A percentile compares a stretch with the other conserved stretches of the same genome.
phyloP scores from a whole-genome alignment of 2,888 invertebrate genomes.

The Cephus pygmeus region DNA sequence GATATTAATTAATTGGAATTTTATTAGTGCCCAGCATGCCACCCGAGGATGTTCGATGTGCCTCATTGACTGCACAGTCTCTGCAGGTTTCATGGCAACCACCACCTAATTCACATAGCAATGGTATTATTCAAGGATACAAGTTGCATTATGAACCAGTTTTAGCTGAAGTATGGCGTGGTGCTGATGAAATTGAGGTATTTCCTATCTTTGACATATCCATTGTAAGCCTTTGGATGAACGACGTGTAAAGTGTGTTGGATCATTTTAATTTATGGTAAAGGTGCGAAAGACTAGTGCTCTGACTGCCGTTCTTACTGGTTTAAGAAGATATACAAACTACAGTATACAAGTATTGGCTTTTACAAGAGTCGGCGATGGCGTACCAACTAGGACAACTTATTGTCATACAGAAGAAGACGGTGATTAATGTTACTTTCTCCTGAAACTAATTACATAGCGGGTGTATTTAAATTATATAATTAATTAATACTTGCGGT shows the following conservation, averaged over 20 bases:
- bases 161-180: slow-evolving; percentile 69
- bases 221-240: slow-evolving; percentile 22
- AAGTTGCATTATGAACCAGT: slow-evolving; percentile 77
- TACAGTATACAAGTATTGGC: slow-evolving; percentile 85
- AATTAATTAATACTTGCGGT: slow-evolving; percentile 12
- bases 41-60: slow-evolving; percentile 83
- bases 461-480: slow-evolving; percentile 3
- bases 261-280: slow-evolving; percentile 2
- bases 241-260: slow-evolving; percentile 1
- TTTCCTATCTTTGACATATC: not conserved
- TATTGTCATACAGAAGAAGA: slow-evolving; percentile 85
- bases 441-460: slow-evolving; percentile 4
- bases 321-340: slow-evolving; percentile 81
- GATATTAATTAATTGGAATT: not conserved
- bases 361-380: slow-evolving; percentile 83
- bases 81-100: slow-evolving; percentile 85
- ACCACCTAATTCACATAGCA: slow-evolving; percentile 77
- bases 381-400: slow-evolving; percentile 74
- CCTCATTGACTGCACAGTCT: slow-evolving; percentile 79
- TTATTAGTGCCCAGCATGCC: slow-evolving; percentile 79
- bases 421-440: slow-evolving; percentile 65
- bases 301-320: slow-evolving; percentile 76
- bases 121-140: slow-evolving; percentile 83
- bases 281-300: slow-evolving; percentile 74
- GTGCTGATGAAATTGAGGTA: slow-evolving; percentile 62